Evolutionary conservation across 2,888 invertebrate species (phyloP).

Genomic region (Hypsopygia costalis): DNA sequence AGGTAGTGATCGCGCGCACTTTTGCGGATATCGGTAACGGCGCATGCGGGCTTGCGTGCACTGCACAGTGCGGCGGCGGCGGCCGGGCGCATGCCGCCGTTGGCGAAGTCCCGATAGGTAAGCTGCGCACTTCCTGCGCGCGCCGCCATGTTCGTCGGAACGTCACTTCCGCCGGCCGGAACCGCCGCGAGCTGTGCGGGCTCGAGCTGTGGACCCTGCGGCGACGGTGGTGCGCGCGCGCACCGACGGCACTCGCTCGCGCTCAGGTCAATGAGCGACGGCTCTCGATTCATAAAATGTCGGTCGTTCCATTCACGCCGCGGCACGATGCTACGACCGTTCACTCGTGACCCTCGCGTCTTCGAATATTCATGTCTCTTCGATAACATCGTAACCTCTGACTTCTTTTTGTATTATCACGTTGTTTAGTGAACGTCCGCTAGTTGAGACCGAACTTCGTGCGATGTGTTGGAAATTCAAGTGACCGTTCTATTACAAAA

Average conservation of each 20-base stretch:
- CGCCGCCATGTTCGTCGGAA: slow-evolving; percentile 75
- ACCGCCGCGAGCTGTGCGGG: slow-evolving; percentile 49
- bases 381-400: slow-evolving; percentile 78
- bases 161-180: slow-evolving; percentile 75
- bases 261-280: slow-evolving; percentile 70
- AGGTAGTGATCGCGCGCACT: slow-evolving; percentile 75
- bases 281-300: slow-evolving; percentile 79
- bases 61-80: slow-evolving; percentile 35
- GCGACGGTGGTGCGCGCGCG: slow-evolving; percentile 44
- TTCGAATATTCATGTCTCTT: slow-evolving; percentile 79
- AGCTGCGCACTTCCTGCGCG: slow-evolving; percentile 80
- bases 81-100: slow-evolving; percentile 46
- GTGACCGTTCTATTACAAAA: slow-evolving; percentile 57
- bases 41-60: slow-evolving; percentile 58
- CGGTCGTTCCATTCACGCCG: slow-evolving; percentile 77
- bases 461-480: slow-evolving; percentile 66
- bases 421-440: slow-evolving; percentile 67
- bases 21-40: slow-evolving; percentile 65
- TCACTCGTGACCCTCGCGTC: slow-evolving; percentile 80
- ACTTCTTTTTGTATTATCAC: slow-evolving; percentile 77
- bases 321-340: slow-evolving; percentile 69
- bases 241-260: slow-evolving; percentile 36
- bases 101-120: slow-evolving; percentile 73
- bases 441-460: slow-evolving; percentile 59
- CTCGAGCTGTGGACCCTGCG: slow-evolving; percentile 49